Evolutionary conservation across 2,113 vertebrate genomes (phyloP).

Genomic region (Daboia siamensis): DNA sequence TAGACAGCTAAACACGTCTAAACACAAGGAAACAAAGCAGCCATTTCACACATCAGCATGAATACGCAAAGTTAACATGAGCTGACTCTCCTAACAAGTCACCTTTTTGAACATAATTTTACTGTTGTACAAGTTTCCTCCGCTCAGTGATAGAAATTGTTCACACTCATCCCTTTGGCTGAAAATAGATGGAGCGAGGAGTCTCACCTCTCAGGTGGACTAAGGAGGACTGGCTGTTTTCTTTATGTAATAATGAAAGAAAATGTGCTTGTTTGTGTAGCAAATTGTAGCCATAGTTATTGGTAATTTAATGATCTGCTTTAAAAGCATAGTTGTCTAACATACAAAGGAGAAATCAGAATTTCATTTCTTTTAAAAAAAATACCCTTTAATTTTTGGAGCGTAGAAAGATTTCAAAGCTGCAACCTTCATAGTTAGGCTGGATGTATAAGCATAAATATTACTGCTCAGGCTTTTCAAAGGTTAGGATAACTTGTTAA

Average conservation of each 20-base stretch:
- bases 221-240: not conserved
- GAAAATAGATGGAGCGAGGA: not conserved
- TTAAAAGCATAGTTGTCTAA: not conserved
- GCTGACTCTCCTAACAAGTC: not conserved
- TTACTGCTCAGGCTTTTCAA: not conserved
- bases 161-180: not conserved
- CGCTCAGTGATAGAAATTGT: not conserved
- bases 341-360: not conserved
- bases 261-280: not conserved
- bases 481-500: conserved; percentile 5
- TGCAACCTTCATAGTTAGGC: not conserved
- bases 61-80: not conserved
- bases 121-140: not conserved
- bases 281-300: not conserved
- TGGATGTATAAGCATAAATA: not conserved
- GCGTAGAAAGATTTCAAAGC: not conserved
- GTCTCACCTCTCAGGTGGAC: not conserved
- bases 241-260: conserved; percentile 26
- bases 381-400: not conserved
- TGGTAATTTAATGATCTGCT: not conserved
- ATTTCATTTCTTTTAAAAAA: not conserved
- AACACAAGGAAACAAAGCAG: not conserved
- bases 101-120: not conserved
- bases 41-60: not conserved
- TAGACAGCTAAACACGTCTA: not conserved